Base-by-base conservation (phyloP, 2,113 vertebrate species). In the Morone saxatilis region DNA sequence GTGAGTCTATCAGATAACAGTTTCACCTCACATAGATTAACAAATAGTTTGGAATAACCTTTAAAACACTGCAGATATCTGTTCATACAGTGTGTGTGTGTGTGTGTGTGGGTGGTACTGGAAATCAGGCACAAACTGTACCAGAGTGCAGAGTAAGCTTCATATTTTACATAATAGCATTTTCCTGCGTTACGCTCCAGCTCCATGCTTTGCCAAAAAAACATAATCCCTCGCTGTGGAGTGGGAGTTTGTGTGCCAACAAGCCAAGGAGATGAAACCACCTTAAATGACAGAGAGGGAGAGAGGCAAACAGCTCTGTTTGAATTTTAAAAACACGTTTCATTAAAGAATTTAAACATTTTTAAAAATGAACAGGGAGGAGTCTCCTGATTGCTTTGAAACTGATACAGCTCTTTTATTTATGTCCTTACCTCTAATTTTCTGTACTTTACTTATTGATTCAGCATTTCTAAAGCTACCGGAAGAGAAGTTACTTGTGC, bases 121-220 rank as follows among this genome's bases (percentile, higher is more conserved):
- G 25, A 47, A 78, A 72, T 59, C 36, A 59, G 77, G 80, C 78
- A 86, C 83, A 77, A 61, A 78, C 84, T 84, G 83, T 85, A 65
- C 67, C 81, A 59, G 78, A 76, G 71, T 66, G 78, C 73, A 51
- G 61, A 65, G 73, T 70, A 61, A 87, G 82, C 86, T 77, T 78
- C 66, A 62, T 54, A 47, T 82, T 90, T 92, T 90, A 92, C 76
- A 90, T 90, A 90, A 92, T 62, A 83, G 79, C 74, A 76, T 87
- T 89, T 81, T 78, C 63, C 78, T 70, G 70, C 1, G 31, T 48
- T n/a, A 25, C 20, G n/a, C 48, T 89, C 54, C 63, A 86, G 83
- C 79, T 56, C 38, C 8, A 17, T 9, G n/a, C 48, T 89, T 22
- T 51, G 76, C 78, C 81, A 78, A 56, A 83, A 59, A n/a, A 53